These are phyloP conservation scores for Pocillopora verrucosa DNA, from an alignment of 64 coral and sea anemone species.

Conservation along the genomic window DNA sequence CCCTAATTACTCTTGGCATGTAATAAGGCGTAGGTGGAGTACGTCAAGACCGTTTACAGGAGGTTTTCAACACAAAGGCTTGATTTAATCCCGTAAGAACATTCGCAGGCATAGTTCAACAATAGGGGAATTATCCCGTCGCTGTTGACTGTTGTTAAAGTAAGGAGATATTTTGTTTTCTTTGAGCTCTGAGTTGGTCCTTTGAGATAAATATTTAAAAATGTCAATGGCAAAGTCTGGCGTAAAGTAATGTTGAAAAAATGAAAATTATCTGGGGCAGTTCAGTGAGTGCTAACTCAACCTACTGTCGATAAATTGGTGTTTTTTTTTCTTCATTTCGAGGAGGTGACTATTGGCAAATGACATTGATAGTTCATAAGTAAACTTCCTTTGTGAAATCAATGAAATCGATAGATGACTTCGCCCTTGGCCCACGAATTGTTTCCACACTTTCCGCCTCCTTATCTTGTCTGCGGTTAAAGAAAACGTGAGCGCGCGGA, in stretches of 20 bases:
- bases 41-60: constrained; percentile 24
- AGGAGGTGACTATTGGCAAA: background rate
- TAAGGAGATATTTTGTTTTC: constrained; percentile 36
- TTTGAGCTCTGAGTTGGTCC: constrained; percentile 43
- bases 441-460: background rate
- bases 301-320: background rate
- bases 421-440: background rate
- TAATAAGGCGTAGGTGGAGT: background rate
- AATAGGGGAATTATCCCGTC: constrained; percentile 17
- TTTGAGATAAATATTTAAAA: constrained; percentile 36
- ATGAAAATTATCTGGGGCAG: constrained; percentile 14
- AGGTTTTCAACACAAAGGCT: constrained; percentile 38
- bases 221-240: background rate
- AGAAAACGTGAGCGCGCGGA: constrained; percentile 32
- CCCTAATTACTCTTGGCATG: constrained; percentile 12
- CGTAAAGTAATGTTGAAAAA: constrained; percentile 25
- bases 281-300: background rate
- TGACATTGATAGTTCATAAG: constrained; percentile 12
- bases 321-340: background rate
- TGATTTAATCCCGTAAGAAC: constrained; percentile 28
- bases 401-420: constrained; percentile 13
- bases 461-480: constrained; percentile 33
- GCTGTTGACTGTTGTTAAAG: constrained; percentile 22
- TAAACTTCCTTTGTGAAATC: constrained; percentile 42
- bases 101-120: constrained; percentile 3